Percentiles rank a stretch among this genome's conserved stretches.
Evolutionary conservation across 2,113 vertebrate genomes (phyloP).

Genomic region (Myotis lucifugus): DNA sequence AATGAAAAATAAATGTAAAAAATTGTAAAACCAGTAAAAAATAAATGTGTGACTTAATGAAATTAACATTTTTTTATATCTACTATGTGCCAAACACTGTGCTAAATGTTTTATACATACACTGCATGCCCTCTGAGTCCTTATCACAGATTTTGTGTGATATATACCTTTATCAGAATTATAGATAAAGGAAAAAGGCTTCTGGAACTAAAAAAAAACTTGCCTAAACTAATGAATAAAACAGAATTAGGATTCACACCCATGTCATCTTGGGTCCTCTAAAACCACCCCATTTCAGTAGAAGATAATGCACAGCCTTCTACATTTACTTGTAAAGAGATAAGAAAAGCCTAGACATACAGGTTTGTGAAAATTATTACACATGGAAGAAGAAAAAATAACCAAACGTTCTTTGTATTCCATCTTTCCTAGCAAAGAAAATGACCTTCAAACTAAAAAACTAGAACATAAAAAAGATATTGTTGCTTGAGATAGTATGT

Average conservation of each 20-base stretch:
- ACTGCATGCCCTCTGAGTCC: not conserved
- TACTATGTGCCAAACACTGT: not conserved
- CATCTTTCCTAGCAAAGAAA: constrained; percentile 8
- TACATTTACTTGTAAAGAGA: not conserved
- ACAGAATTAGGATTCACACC: not conserved
- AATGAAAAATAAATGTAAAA: not conserved
- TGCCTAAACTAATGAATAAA: not conserved
- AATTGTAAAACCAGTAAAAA: not conserved
- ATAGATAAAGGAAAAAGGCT: not conserved
- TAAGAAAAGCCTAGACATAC: not conserved
- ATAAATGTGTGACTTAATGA: not conserved
- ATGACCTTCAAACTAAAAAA: not conserved
- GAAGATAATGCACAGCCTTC: not conserved
- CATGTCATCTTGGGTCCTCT: not conserved
- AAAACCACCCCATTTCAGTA: not conserved
- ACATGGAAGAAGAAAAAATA: not conserved
- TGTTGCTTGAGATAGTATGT: not conserved
- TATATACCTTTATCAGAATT: not conserved
- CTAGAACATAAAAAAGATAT: not conserved
- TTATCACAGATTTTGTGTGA: not conserved
- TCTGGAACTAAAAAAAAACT: constrained; percentile 4
- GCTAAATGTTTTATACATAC: not conserved
- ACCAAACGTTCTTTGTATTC: not conserved
- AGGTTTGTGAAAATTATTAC: not conserved
- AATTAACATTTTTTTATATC: not conserved